A percentile compares a stretch with the other conserved stretches of the same genome.
phyloP scores from a whole-genome alignment of 2,113 vertebrate genomes.

The Larimichthys crocea region DNA sequence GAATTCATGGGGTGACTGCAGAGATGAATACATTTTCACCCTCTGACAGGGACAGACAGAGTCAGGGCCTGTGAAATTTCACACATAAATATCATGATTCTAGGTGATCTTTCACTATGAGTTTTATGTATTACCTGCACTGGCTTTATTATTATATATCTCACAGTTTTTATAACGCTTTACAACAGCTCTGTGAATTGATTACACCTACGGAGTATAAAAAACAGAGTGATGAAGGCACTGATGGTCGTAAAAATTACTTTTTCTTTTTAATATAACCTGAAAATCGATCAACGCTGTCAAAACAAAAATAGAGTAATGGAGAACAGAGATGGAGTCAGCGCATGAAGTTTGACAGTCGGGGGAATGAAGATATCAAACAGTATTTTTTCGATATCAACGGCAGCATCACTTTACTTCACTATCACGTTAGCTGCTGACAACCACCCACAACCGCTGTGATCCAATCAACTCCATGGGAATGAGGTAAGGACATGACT shows the following conservation, averaged over 20 bases:
- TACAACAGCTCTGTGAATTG: slow-evolving; percentile 25
- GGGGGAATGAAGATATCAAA: slow-evolving; percentile 56
- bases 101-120: background rate
- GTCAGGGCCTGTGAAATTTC: slow-evolving; percentile 36
- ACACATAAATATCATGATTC: slow-evolving; percentile 29
- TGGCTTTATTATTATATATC: slow-evolving; percentile 12
- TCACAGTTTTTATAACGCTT: slow-evolving; percentile 20
- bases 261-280: slow-evolving; percentile 38
- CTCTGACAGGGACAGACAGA: slow-evolving; percentile 14
- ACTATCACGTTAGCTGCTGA: slow-evolving; percentile 45
- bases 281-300: slow-evolving; percentile 51
- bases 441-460: slow-evolving; percentile 12
- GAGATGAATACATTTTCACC: slow-evolving; percentile 42
- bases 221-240: slow-evolving; percentile 23
- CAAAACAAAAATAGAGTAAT: slow-evolving; percentile 36
- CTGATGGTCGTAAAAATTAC: slow-evolving; percentile 42
- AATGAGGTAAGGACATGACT: slow-evolving; percentile 59
- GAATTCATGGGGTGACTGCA: slow-evolving; percentile 18
- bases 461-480: slow-evolving; percentile 56
- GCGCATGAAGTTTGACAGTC: slow-evolving; percentile 46
- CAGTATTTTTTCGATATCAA: slow-evolving; percentile 20
- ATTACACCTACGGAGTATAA: slow-evolving; percentile 19
- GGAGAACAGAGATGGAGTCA: slow-evolving; percentile 38
- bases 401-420: slow-evolving; percentile 46
- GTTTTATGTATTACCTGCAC: slow-evolving; percentile 29